A percentile compares a stretch with the other conserved stretches of the same genome.
Conservation (phyloP, 64 coral and sea anemone genomes). For the Pocillopora verrucosa region DNA sequence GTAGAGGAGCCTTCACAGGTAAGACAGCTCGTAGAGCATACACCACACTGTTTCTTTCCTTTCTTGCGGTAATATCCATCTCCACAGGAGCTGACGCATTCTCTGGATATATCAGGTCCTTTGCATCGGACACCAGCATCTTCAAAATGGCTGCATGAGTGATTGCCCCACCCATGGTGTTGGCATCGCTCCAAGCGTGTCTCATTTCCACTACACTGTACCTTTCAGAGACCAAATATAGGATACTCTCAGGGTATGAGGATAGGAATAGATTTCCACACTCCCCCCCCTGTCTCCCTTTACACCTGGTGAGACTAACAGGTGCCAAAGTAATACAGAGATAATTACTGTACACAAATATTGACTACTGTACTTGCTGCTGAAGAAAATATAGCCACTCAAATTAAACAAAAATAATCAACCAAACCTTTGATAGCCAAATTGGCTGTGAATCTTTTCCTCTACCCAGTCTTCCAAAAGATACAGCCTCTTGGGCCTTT, state of each 20-base stretch:
- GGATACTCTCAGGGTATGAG: no score
- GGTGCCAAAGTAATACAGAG: no score
- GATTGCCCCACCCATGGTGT: slow-evolving; percentile 74
- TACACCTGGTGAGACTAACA: no score
- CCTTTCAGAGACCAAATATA: neutral
- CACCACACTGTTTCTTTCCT: slow-evolving; percentile 27
- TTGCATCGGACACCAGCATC: slow-evolving; percentile 79
- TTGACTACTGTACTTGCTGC: no score
- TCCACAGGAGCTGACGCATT: slow-evolving; percentile 59
- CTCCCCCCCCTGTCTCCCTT: no score
- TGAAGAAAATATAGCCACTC: neutral
- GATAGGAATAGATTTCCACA: no score
- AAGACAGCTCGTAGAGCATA: slow-evolving; percentile 61
- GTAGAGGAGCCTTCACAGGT: slow-evolving; percentile 55
- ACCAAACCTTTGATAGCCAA: slow-evolving; percentile 33
- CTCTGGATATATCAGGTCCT: slow-evolving; percentile 72
- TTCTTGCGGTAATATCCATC: slow-evolving; percentile 58
- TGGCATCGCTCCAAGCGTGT: slow-evolving; percentile 50
- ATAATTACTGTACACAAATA: no score
- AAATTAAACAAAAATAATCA: neutral
- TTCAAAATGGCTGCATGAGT: slow-evolving; percentile 82
- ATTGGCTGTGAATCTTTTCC: slow-evolving; percentile 35
- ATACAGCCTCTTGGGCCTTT: slow-evolving; percentile 35
- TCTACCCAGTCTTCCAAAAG: slow-evolving; percentile 24
- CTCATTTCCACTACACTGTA: slow-evolving; percentile 59